Base-by-base conservation (phyloP, 1,140 invertebrate genomes). In the Drosophila mauritiana region DNA sequence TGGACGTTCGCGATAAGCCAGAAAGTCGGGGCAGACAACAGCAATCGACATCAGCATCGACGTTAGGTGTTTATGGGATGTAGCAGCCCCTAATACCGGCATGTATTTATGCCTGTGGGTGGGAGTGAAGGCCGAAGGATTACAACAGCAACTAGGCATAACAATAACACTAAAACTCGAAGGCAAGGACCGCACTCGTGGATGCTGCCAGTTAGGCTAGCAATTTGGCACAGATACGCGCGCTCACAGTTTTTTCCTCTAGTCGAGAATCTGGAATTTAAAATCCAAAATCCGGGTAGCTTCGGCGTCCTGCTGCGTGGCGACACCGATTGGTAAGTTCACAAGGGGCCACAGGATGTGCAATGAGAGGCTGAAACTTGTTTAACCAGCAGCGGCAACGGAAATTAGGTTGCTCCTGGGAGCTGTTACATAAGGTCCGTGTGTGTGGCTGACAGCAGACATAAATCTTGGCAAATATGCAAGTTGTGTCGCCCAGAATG, bases 1-100 rank as follows among this genome's bases (percentile, higher is more conserved):
- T 46, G 65, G 79, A 83, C 78, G 75, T 72, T 46, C 68, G 83
- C 63, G 84, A 88, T 88, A 89, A 88, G 84, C 58, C 81, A 77
- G 64, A 79, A 78, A 79, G 83, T 52, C 79, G 74, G 51, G 70
- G 61, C 68, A 82, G 70, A 88, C 75, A 82, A 64, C 69, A 54
- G 65, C 59, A 72, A 86, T 68, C 82, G 79, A 83, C 84, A 70
- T 73, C 63, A 70, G 63, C 72, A 64, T 59, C 64, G 65, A 79
- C 80, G 77, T 89, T 88, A 88, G 89, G 84, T 89, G 84, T 88
- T 88, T 89, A 88, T 80, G 55, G 76, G 76, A 83, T 79, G 69
- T 73, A 63, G 51, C 70, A 34, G 48, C 39, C 49, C 20, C 56
- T 70, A 63, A 65, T 58, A 34, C 48, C 40, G 20, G 31, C 27